Percentiles rank a stretch among this genome's conserved stretches.
Evolutionary conservation across 2,888 invertebrate species (phyloP).

Genomic region (Chymomyza caudatula): DNA sequence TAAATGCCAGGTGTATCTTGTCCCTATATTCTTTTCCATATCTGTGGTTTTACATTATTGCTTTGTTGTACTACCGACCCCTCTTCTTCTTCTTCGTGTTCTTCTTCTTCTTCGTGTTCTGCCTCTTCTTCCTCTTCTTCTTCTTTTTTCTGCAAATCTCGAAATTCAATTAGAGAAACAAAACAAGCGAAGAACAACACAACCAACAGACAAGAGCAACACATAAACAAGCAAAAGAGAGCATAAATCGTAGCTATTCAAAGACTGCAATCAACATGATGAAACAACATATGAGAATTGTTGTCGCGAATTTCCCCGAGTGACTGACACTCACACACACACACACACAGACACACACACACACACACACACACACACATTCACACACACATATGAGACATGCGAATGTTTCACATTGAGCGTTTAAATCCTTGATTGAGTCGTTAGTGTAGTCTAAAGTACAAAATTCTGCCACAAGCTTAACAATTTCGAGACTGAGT

Average conservation of each 20-base stretch:
- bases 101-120: not conserved
- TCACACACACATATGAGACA: not conserved
- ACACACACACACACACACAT: not conserved
- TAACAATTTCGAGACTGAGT: too few species aligned
- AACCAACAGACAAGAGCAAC: slow-evolving; percentile 9
- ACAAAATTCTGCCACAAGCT: not conserved
- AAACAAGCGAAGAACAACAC: slow-evolving; percentile 1
- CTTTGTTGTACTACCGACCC: too few species aligned
- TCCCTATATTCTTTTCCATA: not conserved
- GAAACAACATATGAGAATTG: slow-evolving; percentile 23
- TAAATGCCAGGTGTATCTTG: not conserved
- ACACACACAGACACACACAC: slow-evolving; percentile 2
- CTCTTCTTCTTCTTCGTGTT: too few species aligned
- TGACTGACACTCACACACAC: not conserved
- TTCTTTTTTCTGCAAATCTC: not conserved
- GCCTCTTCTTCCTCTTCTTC: not conserved
- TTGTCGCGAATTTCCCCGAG: not conserved
- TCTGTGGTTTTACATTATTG: too few species aligned
- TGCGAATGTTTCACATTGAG: too few species aligned
- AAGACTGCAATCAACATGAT: slow-evolving; percentile 37
- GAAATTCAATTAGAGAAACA: slow-evolving; percentile 33
- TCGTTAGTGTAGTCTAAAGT: too few species aligned
- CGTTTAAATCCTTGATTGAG: too few species aligned
- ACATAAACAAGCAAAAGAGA: not conserved
- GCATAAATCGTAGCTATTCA: not conserved